Base-by-base conservation (phyloP, 1,140 invertebrate species). In the Aplysia californica region DNA sequence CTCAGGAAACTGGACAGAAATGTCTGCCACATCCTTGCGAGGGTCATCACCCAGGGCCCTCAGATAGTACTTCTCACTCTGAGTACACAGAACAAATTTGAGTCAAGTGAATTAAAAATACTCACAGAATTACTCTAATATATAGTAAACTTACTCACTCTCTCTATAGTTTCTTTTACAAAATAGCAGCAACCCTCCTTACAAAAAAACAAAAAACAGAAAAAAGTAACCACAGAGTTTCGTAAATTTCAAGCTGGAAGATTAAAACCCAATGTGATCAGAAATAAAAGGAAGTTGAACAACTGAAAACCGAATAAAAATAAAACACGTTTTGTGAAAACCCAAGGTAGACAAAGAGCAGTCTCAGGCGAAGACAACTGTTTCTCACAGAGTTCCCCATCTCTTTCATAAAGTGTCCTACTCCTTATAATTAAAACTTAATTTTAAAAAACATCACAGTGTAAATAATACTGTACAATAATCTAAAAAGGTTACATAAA, bases 21-120 rank as follows among this genome's bases (percentile, higher is more conserved):
- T 87, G 79, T 92, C 87, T 10, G 92, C 91, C 56, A 91, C 87
- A 77, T 92, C 91, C 84, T 90, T 91, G n/a, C 91, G 86, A 64
- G 91, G 89, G 67, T 91, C 89, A 64, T 88, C 86, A 29, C 92
- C 92, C 5, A 93, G 81, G 18, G 92, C 91, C 75, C 92, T 79
- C 26, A 93, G 82, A 81, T 93, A 93, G 82, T 92, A 93, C 64
- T 87, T 87, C 82, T 92, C 92, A 69, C 85, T 85, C 83, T 90
- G 80, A 18, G 73, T 76, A 50, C n/a, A 50, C 44, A 50, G 44
- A 10, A 50, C 10, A 50, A n/a, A 50, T 10, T 50, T 50, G n/a
- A n/a, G n/a, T 15, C 10, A 50, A n/a, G 44, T 50, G n/a, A 10
- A 15, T 61, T 61, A 10, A 26, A 21, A 61, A 21, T 61, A 10